Evolutionary conservation across 2,113 vertebrate genomes (phyloP), one percentile per base, ranked within the genome.

Genomic region (Monopterus albus): DNA sequence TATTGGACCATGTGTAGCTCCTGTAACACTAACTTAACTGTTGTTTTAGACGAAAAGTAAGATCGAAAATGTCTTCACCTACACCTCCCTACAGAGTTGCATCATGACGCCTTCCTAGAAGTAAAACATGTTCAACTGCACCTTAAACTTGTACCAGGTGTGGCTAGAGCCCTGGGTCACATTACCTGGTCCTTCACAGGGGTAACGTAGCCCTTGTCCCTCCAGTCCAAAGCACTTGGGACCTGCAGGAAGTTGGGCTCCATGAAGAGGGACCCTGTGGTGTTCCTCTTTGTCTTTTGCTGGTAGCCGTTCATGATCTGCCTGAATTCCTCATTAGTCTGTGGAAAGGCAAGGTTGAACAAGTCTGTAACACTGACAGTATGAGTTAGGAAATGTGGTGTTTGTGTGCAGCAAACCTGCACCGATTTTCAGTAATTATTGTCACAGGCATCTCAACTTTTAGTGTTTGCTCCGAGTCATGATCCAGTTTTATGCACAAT

Each of bases 181-280:
- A 3, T 74, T 90, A 98, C 96, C 94, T 99, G 96, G 72, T 97
- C 93, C 79, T 98, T 98, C 29, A 98, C 94, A 1, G 95, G 93
- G 28, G 96, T 98, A 29, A 99, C 96, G 10, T 95, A 98, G 72
- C 96, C 97, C 20, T 95, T 90, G 1, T 96, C 79, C 65, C 96
- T 93, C 95, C 96, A 99, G 58, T 98, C 96, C 58, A 98, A 56
- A 2, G 92, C 74, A 20, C 86, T 84, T 0, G 95, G 96, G 0
- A 51, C 83, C 49, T 92, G 84, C 64, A 93, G 28, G 73, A 92
- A 94, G 83, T 73, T 93, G 56, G 94, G 94, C 64, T 95, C 92
- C 77, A 93, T 83, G 71, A 96, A 98, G 33, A 90, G 56, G 0
- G 94, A 94, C 0, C 94, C 94, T 62, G 5, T 87, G 45, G 60